Conservation (phyloP, 2,888 invertebrate species). For the Sylvicola cinctus region DNA sequence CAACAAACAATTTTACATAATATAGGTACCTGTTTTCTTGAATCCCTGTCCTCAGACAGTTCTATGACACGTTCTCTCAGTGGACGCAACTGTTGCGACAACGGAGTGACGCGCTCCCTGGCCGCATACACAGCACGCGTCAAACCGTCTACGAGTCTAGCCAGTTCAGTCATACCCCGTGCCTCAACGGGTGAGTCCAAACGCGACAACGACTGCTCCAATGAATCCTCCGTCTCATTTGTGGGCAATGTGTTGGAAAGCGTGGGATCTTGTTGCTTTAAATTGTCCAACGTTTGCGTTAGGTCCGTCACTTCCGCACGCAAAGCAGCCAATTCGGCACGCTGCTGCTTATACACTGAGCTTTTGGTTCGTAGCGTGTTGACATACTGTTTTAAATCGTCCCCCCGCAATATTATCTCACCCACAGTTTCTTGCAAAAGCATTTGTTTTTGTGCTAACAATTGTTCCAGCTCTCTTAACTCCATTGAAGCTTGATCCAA, state of each 20-base stretch:
- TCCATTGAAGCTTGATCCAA: slow-evolving; percentile 44
- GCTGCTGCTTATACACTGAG: slow-evolving; percentile 59
- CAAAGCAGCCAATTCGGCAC: slow-evolving; percentile 47
- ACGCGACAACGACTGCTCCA: slow-evolving; percentile 4
- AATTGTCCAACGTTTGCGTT: slow-evolving; percentile 51
- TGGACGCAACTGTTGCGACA: slow-evolving; percentile 9
- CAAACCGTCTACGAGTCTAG: slow-evolving; percentile 10
- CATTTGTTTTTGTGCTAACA: slow-evolving; percentile 34
- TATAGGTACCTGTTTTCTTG: slow-evolving; percentile 11
- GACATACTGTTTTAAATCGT: slow-evolving; percentile 71
- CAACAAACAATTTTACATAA: no score
- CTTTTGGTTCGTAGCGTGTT: slow-evolving; percentile 61
- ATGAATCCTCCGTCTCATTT: slow-evolving; percentile 6
- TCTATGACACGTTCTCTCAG: slow-evolving; percentile 9
- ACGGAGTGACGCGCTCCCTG: slow-evolving; percentile 9
- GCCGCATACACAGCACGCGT: slow-evolving; percentile 8
- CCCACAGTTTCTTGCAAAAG: slow-evolving; percentile 34
- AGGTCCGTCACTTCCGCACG: slow-evolving; percentile 50
- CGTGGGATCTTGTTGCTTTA: slow-evolving; percentile 35
- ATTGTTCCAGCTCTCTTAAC: slow-evolving; percentile 35
- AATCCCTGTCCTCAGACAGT: slow-evolving; percentile 10
- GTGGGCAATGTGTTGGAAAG: slow-evolving; percentile 23
- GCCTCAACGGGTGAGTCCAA: slow-evolving; percentile 8
- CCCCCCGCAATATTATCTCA: slow-evolving; percentile 52
- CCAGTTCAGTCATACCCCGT: slow-evolving; percentile 9